Conservation (phyloP, 2,888 invertebrate species). For the Octonoba sinensis region DNA sequence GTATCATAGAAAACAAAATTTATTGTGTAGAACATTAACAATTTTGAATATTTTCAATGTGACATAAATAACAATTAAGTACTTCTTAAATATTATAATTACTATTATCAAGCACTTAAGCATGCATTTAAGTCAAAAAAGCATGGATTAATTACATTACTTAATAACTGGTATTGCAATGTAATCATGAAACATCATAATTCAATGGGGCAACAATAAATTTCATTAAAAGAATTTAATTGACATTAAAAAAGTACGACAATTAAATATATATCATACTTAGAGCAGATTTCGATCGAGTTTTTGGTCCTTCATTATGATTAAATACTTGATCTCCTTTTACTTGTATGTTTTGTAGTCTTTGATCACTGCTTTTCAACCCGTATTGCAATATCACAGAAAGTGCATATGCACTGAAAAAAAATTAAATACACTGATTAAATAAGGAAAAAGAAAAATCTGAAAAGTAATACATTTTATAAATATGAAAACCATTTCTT, state of each 20-base stretch:
- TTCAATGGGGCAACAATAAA: neutral
- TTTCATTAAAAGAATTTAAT: neutral
- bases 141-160: too few relatives aligned
- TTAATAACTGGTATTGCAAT: too few relatives aligned
- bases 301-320: conserved; percentile 66
- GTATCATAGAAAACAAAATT: too few relatives aligned
- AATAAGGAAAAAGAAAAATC: neutral
- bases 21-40: too few relatives aligned
- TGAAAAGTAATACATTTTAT: neutral
- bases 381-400: conserved; percentile 80
- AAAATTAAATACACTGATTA: conserved; percentile 64
- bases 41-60: too few relatives aligned
- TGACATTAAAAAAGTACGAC: neutral
- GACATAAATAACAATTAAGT: too few relatives aligned
- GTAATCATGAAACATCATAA: too few relatives aligned
- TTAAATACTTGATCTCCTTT: conserved; percentile 75
- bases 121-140: too few relatives aligned
- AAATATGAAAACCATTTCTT: too few relatives aligned
- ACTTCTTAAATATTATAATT: too few relatives aligned
- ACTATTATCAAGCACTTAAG: too few relatives aligned
- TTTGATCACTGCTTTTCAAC: conserved; percentile 77
- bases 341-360: conserved; percentile 75
- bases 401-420: conserved; percentile 76
- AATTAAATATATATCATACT: conserved; percentile 69
- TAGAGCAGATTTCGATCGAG: conserved; percentile 70